A percentile compares a stretch with the other conserved stretches of the same genome.
Evolutionary conservation across 2,113 vertebrate species (phyloP).

Genomic region (Callocephalon fimbriatum): DNA sequence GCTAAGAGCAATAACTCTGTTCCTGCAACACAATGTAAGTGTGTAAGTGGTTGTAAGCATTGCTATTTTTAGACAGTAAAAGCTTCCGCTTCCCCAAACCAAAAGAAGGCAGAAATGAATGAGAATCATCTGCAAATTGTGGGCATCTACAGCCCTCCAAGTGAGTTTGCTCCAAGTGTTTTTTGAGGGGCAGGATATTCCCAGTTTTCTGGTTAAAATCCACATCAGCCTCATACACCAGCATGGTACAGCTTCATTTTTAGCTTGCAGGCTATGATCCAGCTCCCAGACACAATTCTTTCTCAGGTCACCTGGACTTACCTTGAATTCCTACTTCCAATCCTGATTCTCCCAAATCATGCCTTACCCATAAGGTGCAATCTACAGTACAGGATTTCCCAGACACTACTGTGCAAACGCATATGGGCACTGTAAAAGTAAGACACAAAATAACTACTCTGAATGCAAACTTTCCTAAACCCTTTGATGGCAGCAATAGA

Average conservation of each 20-base stretch:
- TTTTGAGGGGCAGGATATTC: background rate
- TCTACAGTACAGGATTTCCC: background rate
- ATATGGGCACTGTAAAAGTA: background rate
- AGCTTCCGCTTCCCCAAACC: constrained; percentile 44
- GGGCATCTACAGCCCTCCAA: background rate
- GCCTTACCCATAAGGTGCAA: background rate
- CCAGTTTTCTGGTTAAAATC: background rate
- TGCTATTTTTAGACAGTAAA: constrained; percentile 60
- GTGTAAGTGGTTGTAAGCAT: constrained; percentile 27
- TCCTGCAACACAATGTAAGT: background rate
- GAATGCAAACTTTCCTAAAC: constrained; percentile 51
- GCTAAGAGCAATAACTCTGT: background rate
- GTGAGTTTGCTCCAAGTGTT: background rate
- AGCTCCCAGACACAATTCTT: background rate
- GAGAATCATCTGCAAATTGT: background rate
- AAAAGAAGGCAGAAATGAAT: background rate
- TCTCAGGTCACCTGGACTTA: background rate
- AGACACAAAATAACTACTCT: background rate
- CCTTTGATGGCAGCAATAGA: constrained; percentile 66
- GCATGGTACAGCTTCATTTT: background rate
- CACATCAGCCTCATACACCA: background rate
- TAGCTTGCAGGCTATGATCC: background rate
- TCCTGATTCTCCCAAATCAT: background rate
- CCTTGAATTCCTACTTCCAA: background rate
- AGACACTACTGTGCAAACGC: background rate